Evolutionary conservation across 2,888 invertebrate genomes (phyloP), one percentile per base, ranked within the genome.

Genomic region (Tanypteryx hageni): DNA sequence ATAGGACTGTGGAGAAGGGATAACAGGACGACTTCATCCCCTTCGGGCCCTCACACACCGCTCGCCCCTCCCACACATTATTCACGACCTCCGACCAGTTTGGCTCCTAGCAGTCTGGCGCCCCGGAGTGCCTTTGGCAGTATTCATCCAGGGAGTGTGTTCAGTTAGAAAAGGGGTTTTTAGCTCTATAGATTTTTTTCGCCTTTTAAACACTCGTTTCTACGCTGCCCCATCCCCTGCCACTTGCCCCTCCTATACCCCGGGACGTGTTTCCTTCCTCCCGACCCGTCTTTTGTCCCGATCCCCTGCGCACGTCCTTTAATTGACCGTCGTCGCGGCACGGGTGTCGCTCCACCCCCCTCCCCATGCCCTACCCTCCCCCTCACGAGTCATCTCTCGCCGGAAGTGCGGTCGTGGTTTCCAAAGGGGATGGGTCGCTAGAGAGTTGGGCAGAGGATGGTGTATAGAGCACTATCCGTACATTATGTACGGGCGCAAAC

Each of bases 41-140:
- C 76, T 76, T 76, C 27, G 76, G 76, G 76, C 27, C 0, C 61
- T 18, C 5, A 61, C 76, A 76, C 22, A 76, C 27, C 44, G 44
- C 76, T 76, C 76, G n/a, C 64, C 18, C 68, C 68, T 68, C 68
- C 68, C 68, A 27, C 76, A 76, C 22, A 68, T 68, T 68, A 68
- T 68, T 68, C 68, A 68, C 7, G 27, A 27, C 76, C 27, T 76
- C 18, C 68, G 68, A 68, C 64, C n/a, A 64, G 14, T 64, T 18
- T 27, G 76, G 76, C 76, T 76, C 76, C 76, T 76, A 27, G 18
- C 76, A 76, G 76, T 76, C 76, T 76, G 76, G 76, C 76, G 76
- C 76, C 76, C 76, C 27, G 27, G 76, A 76, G 76, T 76, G 76
- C 22, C 68, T 64, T 64, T 64, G 64, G 64, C 76, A 22, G 22